Percentiles rank a stretch among this genome's conserved stretches.
Conservation (phyloP, 2,797 vertebrate genomes). For the Xenentodon cancila region DNA sequence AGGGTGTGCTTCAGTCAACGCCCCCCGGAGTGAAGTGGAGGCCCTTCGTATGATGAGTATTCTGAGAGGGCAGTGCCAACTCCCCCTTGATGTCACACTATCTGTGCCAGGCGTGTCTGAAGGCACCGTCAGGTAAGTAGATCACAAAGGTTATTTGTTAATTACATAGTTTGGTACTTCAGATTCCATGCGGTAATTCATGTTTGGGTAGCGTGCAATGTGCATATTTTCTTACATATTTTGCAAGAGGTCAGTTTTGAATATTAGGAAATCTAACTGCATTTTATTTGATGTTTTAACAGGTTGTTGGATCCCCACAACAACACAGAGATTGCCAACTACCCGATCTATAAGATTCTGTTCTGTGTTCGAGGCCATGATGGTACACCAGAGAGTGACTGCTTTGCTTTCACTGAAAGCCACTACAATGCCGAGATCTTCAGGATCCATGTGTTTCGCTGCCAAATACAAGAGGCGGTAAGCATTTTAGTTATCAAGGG, state of each 20-base stretch:
- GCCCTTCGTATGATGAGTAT: conserved; percentile 98
- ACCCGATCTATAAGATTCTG: conserved; percentile 98
- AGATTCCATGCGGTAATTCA: background rate
- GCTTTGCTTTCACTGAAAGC: conserved; percentile 99
- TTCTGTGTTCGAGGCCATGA: conserved; percentile 98
- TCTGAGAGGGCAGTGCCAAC: conserved; percentile 92
- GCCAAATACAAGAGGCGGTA: conserved; percentile 99
- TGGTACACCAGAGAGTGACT: conserved; percentile 95
- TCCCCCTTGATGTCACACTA: conserved; percentile 93
- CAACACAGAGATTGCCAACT: conserved; percentile 95
- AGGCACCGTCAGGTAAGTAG: conserved; percentile 92
- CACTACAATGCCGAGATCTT: conserved; percentile 98
- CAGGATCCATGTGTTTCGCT: conserved; percentile 98
- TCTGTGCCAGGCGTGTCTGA: conserved; percentile 97
- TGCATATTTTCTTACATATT: no score
- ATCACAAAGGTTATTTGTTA: background rate
- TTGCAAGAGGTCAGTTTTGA: background rate
- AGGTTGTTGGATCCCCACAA: conserved; percentile 95
- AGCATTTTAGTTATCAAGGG: conserved; percentile 58
- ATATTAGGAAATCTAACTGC: background rate
- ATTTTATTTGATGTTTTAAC: conserved; percentile 34
- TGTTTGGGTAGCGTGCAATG: no score
- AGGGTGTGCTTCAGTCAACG: conserved; percentile 97
- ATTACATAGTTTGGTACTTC: background rate
- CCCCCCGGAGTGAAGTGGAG: conserved; percentile 96